Evolutionary conservation across 1,140 invertebrate genomes (phyloP).

Genomic region (Penaeus indicus): DNA sequence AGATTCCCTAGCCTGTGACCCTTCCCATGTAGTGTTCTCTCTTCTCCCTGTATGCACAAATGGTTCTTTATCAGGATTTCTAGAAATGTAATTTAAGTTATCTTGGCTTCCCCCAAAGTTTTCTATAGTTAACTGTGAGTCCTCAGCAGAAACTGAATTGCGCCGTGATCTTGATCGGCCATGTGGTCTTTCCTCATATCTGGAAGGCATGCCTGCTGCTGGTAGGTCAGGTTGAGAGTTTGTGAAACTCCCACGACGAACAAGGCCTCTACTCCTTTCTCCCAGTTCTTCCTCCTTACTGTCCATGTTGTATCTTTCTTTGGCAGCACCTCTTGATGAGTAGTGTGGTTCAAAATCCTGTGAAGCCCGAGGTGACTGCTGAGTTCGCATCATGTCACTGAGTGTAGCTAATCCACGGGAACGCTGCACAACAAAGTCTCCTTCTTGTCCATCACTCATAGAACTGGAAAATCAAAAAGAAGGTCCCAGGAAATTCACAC

Average conservation of each 20-base stretch:
- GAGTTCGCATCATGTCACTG: constrained; percentile 65
- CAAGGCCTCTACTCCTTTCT: constrained; percentile 69
- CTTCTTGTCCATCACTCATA: constrained; percentile 66
- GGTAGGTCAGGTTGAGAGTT: constrained; percentile 60
- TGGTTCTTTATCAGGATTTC: constrained; percentile 84
- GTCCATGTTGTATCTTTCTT: constrained; percentile 77
- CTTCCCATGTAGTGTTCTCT: constrained; percentile 55
- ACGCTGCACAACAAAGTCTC: constrained; percentile 66
- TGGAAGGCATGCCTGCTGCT: constrained; percentile 63
- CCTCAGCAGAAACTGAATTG: constrained; percentile 84
- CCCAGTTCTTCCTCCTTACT: constrained; percentile 78
- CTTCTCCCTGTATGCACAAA: constrained; percentile 70
- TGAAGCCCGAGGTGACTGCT: constrained; percentile 46
- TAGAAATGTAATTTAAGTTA: constrained; percentile 77
- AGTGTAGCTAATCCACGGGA: constrained; percentile 64
- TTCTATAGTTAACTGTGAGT: constrained; percentile 87
- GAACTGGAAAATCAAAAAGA: constrained; percentile 52
- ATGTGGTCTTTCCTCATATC: constrained; percentile 70
- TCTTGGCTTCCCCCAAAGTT: constrained; percentile 90
- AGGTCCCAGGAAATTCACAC: background rate
- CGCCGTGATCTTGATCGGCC: constrained; percentile 85
- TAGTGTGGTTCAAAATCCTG: constrained; percentile 41
- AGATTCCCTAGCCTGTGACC: constrained; percentile 34
- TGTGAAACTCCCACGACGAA: constrained; percentile 62
- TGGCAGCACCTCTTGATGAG: constrained; percentile 73